Base-by-base conservation (phyloP, 2,797 vertebrate species). In the Staurois parvus region DNA sequence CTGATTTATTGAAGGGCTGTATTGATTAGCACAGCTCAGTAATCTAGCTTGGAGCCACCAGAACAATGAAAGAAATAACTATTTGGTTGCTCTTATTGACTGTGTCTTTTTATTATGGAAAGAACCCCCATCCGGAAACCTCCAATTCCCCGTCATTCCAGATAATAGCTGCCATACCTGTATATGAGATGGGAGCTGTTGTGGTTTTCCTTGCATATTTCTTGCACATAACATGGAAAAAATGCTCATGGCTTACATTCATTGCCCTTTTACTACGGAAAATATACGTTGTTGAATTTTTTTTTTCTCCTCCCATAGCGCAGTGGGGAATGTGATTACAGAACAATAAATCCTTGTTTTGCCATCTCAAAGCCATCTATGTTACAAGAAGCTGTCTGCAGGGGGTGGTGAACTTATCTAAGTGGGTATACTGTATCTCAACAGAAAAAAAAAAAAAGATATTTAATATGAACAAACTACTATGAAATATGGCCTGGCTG, bases 251-350 rank as follows among this genome's bases (percentile, higher is more conserved):
- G 86, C 11, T 52, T 79, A 83, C 3, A 67, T 73, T 85, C 84
- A 48, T 8, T 87, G 48, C 67, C 40, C 29, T 59, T 87, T 87
- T 78, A 56, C 78, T 67, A 17, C 74, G 32, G 64, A 87, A 85
- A 88, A 90, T 37, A 73, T 75, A 85, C 62, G 5, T 75, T 75
- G 24, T 37, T 10, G 37, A 37, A 34, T 66, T 67, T 66, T 64
- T 77, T 37, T 64, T 42, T 37, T 32, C 76, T 37, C 64, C 68
- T 72, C 80, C 84, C 52, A 84, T 69, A 56, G 76, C 79, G 85
- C 90, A 84, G 81, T 88, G 86, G 86, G 77, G 81, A 86, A 37
- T 87, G 37, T 89, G 87, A 91, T 88, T 52, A 67, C 80, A 88
- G 85, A 91, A 91, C 90, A 91, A 88, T 88, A 79, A 88, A 74